Base-by-base conservation (phyloP, 2,113 vertebrate genomes). In the Limnothrissa miodon region DNA sequence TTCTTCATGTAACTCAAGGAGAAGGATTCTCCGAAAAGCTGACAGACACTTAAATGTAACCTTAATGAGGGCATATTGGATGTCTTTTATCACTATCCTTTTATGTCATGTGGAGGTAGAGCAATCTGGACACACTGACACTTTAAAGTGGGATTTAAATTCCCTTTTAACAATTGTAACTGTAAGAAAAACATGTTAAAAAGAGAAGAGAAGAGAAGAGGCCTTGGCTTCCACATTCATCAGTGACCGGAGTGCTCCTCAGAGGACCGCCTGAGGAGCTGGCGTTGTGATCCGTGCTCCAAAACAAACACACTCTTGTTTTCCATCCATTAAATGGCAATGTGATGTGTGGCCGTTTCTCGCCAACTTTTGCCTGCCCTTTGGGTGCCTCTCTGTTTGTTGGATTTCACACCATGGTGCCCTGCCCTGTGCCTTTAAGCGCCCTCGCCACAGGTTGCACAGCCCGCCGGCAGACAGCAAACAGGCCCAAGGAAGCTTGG, bases 41-140 rank as follows among this genome's bases (percentile, higher is more conserved):
- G 82, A 39, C 42, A 11, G 45, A 10, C 33, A 59, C 79, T 87
- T 83, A 86, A 78, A 83, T 70, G 70, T 83, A 66, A 86, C 83
- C 78, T 88, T 86, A 82, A 88, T 88, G 56, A 84, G 48, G 81
- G 83, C 48, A 39, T 88, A 88, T 87, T 81, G 33, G 39, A 83
- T 86, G 84, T 78, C 82, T 66, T 70, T 80, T 83, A 84, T 80
- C 6, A 70, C 59, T 86, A n/a, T 56, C 62, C 19, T 62, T 84
- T 74, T 79, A 83, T 80, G 78, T 42, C 36, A 81, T 82, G 78
- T 19, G 36, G 44, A 45, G 84, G 78, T 59, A 36, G 45, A 29
- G 80, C 39, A 39, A 10, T 36, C 33, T 74, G 33, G 56, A 82
- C 79, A 81, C 48, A 74, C 36, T 82, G 56, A 87, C 78, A 81